Evolutionary conservation across 2,888 invertebrate species (phyloP).

Genomic region (Cabera pusaria): DNA sequence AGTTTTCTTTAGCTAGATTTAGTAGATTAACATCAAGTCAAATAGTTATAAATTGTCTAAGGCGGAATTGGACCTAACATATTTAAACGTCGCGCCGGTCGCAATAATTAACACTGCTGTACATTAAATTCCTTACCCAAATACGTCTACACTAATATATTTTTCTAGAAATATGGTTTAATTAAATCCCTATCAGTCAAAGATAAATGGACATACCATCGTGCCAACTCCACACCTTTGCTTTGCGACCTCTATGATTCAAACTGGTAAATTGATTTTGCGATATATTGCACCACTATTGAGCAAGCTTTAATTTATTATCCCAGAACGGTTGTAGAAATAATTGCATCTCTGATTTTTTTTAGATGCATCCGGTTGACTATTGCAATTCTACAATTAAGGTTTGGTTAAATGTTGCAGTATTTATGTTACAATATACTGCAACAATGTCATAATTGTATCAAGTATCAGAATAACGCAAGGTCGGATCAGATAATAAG

Average conservation of each 20-base stretch:
- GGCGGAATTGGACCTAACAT: no score
- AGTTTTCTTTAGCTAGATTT: no score
- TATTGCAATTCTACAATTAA: conserved; percentile 22
- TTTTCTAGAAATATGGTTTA: background rate
- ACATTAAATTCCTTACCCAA: no score
- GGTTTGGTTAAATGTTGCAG: no score
- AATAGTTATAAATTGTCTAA: no score
- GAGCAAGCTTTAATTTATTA: conserved; percentile 30
- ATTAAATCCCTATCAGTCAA: background rate
- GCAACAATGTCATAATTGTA: conserved; percentile 4
- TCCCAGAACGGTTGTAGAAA: conserved; percentile 24
- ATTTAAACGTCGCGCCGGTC: no score
- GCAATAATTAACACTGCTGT: no score
- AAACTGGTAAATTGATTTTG: conserved; percentile 21
- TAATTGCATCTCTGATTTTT: conserved; percentile 27
- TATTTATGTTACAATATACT: conserved; percentile 6
- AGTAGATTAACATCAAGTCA: no score
- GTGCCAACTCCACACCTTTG: conserved; percentile 1
- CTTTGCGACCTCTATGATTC: conserved; percentile 2
- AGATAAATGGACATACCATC: conserved; percentile 6
- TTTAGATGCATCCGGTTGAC: conserved; percentile 18
- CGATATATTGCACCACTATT: conserved; percentile 23
- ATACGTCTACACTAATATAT: background rate
- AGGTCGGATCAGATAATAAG: conserved; percentile 6
- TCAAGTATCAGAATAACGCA: conserved; percentile 7